A percentile compares a stretch with the other conserved stretches of the same genome.
Conservation (phyloP, 2,888 invertebrate genomes). For the Xestia c-nigrum region DNA sequence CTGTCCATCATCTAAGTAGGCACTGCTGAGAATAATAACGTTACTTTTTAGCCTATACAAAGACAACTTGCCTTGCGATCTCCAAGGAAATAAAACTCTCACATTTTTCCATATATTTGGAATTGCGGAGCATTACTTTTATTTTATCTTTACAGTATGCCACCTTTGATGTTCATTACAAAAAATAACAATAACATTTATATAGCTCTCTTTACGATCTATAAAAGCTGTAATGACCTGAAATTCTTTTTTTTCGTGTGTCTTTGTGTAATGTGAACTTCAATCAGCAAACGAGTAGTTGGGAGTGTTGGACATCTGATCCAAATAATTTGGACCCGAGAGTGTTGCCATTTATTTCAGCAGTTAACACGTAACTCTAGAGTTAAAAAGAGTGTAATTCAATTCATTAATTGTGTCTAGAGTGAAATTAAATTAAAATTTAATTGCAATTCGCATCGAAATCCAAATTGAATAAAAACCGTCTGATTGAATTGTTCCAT, state of each 20-base stretch:
- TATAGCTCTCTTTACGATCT: constrained; percentile 39
- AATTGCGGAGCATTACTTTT: neutral
- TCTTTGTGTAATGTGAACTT: constrained; percentile 17
- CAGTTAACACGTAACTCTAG: constrained; percentile 2
- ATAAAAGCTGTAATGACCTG: constrained; percentile 30
- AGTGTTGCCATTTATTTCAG: constrained; percentile 7
- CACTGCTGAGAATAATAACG: neutral
- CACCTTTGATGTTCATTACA: constrained; percentile 32
- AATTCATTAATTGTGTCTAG: too few relatives aligned
- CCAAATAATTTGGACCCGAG: neutral
- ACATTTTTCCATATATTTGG: neutral
- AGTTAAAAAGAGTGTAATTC: too few relatives aligned
- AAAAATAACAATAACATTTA: constrained; percentile 30
- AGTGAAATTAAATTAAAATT: too few relatives aligned
- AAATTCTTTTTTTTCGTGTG: constrained; percentile 13
- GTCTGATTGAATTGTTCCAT: neutral
- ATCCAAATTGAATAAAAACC: neutral
- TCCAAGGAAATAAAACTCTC: neutral
- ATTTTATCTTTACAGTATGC: constrained; percentile 5
- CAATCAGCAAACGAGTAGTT: constrained; percentile 4
- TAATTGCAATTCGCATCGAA: constrained; percentile 2
- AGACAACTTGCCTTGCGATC: too few relatives aligned
- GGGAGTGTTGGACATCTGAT: neutral
- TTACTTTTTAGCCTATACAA: neutral
- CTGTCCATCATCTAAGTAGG: neutral